These are phyloP conservation scores for Drosophila bipectinata DNA, from an alignment of 1,140 invertebrate genomes.

Conservation along the genomic window DNA sequence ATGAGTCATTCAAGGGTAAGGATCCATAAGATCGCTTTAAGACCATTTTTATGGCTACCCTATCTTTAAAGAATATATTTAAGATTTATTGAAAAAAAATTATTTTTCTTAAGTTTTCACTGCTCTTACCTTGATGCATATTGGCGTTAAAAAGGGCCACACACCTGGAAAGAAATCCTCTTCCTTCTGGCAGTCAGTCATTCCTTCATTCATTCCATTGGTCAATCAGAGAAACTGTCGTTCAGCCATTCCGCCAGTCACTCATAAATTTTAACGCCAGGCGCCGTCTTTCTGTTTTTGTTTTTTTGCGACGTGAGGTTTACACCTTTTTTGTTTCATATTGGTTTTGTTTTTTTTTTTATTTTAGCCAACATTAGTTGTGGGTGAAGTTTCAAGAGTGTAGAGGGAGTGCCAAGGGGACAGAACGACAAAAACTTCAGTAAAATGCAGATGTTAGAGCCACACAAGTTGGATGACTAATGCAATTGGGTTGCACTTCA, in stretches of 20 bases:
- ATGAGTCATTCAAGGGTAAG: constrained; percentile 52
- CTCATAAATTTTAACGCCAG: constrained; percentile 66
- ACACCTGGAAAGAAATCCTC: constrained; percentile 43
- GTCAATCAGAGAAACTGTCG: constrained; percentile 38
- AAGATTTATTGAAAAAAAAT: too few relatives aligned
- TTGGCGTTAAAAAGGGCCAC: constrained; percentile 33
- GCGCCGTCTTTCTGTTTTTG: constrained; percentile 33
- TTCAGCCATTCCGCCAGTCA: constrained; percentile 50
- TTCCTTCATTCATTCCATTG: constrained; percentile 21
- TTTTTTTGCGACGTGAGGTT: constrained; percentile 45
- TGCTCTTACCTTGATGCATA: constrained; percentile 7
- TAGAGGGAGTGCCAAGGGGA: background rate
- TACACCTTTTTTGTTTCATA: constrained; percentile 57
- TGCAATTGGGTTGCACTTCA: constrained; percentile 9
- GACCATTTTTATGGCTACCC: too few relatives aligned
- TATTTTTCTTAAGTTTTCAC: background rate
- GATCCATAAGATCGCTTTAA: background rate
- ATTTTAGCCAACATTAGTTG: constrained; percentile 17
- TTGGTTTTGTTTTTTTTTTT: constrained; percentile 17
- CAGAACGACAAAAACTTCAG: constrained; percentile 42
- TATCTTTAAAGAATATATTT: too few relatives aligned
- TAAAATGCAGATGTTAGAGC: constrained; percentile 41
- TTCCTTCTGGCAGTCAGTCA: constrained; percentile 23
- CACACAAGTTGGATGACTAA: constrained; percentile 57
- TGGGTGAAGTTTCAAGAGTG: constrained; percentile 15